Base-by-base conservation (phyloP, 2,888 invertebrate species). In the Anarsia innoxiella region DNA sequence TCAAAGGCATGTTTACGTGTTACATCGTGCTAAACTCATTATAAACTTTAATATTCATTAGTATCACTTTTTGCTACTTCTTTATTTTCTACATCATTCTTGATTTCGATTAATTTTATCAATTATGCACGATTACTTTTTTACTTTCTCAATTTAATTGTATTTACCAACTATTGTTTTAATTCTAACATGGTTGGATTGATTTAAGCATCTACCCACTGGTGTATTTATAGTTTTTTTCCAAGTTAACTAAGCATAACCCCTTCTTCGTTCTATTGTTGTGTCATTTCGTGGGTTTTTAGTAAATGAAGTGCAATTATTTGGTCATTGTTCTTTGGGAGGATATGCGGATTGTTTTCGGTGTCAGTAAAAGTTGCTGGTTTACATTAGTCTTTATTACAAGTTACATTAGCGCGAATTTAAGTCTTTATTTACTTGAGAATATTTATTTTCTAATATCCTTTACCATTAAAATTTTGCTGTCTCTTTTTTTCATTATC, bases 241-340 rank as follows among this genome's bases (percentile, higher is more conserved):
- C n/a, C 15, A 14, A 32, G 29, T 26, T 14, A 37, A 26, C 31
- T 10, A 8, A 30, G 9, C 16, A n/a, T 26, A 16, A 16, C 14
- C 15, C 16, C 30, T 14, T 30, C 16, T 9, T 30, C 2, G 9
- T 28, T 31, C 51, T 41, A 62, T 64, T 63, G 59, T 62, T 43
- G 23, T 32, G 32, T 48, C 45, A 45, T 56, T 56, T 48, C 48
- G 52, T 46, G 53, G 53, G 31, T 48, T 48, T 59, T 59, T 31
- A 16, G 19, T 2, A 10, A 66, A 61, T 59, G 45, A 61, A 64
- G 64, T 55, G 51, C 53, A 63, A 62, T 62, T 57, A 59, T 62
- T 55, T 49, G 49, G 46, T 54, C 54, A 57, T 60, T 61, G 57
- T 65, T 59, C 38, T 48, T 39, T 45, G 40, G 49, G n/a, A n/a